Conservation (phyloP, 2,888 invertebrate genomes). For the Metallyticus violacea region DNA sequence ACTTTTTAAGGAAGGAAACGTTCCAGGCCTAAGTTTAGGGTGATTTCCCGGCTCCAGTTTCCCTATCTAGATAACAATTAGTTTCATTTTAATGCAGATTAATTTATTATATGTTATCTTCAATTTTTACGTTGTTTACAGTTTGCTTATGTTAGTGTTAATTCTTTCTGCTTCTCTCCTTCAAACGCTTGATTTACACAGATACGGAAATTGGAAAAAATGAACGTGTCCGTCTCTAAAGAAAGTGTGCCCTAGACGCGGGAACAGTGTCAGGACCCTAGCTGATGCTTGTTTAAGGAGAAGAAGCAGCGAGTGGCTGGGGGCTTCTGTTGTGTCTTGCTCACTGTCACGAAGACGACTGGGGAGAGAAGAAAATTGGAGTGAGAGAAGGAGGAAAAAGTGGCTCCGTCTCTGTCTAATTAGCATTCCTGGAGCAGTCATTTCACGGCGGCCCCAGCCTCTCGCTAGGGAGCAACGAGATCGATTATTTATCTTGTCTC, state of each 20-base stretch:
- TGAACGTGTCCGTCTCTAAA: neutral
- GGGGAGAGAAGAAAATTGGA: neutral
- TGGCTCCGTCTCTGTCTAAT: conserved; percentile 42
- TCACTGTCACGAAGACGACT: neutral
- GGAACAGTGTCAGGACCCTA: neutral
- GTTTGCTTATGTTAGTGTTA: too few relatives aligned
- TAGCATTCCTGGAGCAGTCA: conserved; percentile 44
- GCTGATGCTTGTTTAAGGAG: neutral
- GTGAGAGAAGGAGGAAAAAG: conserved; percentile 11
- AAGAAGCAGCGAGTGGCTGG: neutral
- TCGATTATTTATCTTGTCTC: conserved; percentile 33
- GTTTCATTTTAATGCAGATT: too few relatives aligned
- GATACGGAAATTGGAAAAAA: neutral
- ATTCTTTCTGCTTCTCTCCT: too few relatives aligned
- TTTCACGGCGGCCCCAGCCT: conserved; percentile 31
- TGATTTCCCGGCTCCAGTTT: too few relatives aligned
- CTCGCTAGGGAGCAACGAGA: neutral
- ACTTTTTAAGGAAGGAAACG: too few relatives aligned
- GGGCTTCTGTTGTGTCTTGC: neutral
- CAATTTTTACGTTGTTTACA: too few relatives aligned
- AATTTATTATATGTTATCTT: too few relatives aligned
- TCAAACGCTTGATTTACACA: too few relatives aligned
- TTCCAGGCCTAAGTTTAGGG: too few relatives aligned
- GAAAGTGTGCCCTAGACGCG: too few relatives aligned
- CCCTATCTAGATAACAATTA: too few relatives aligned